Evolutionary conservation across 2,113 vertebrate species (phyloP), one percentile per base, ranked within the genome.

Genomic region (Etia nguti): DNA sequence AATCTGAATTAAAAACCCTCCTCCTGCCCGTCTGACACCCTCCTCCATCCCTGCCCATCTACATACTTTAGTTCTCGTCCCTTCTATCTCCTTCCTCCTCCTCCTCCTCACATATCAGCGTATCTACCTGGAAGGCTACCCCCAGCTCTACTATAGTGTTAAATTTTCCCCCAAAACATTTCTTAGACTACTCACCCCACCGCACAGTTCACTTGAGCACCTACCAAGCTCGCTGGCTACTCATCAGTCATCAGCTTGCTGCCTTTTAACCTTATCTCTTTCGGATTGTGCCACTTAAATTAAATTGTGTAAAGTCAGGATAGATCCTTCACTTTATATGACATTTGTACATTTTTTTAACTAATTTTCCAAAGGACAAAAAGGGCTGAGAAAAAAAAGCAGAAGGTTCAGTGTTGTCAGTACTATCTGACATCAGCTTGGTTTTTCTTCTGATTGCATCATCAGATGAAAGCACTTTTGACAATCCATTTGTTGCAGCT

Each of bases 1-100:
- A 98, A 99, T 98, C 97, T 98, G 97, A 99, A 99, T 98, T 98
- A 98, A 97, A 98, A 97, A 97, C 97, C 97, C 96, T 89, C 91
- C 80, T 77, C 86, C 88, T 81, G 87, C 89, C 88, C 87, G 83
- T 83, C 92, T 87, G 86, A 91, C 88, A 88, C 90, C 91, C 88
- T 87, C 88, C 88, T 90, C 91, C 83, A 88, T 88, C 82, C 90
- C 84, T 89, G 70, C 89, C 91, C 82, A 90, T 94, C 94, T 94
- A 88, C 83, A 89, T 86, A 81, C 92, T 89, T 80, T 79, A 86
- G 79, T 80, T 82, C 70, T 60, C 80, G 87, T 41, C 41, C 68
- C 68, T 48, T 73, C 91, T 83, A 77, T 89, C 93, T 85, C 60
- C 31, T 65, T 70, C 54, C 93, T 85, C 60, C 31, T 65, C 77